phyloP scores from a whole-genome alignment of 2,113 vertebrate species.

The Alaudala cheleensis region DNA sequence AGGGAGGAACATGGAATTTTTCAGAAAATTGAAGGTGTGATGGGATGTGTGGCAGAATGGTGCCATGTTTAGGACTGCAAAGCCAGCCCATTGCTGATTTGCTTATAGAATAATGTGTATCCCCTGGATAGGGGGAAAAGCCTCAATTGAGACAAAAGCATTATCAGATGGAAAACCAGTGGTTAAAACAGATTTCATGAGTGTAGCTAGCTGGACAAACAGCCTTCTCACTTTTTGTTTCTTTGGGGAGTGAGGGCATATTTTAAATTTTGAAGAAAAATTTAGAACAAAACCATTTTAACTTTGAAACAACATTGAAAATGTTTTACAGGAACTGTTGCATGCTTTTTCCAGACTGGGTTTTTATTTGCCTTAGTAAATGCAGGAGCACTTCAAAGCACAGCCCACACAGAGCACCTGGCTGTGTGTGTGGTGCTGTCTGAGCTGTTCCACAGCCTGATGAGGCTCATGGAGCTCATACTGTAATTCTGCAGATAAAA shows the following conservation, averaged over 20 bases:
- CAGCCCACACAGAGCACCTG: not conserved
- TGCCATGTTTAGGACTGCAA: not conserved
- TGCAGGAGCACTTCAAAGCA: not conserved
- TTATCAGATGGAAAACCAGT: not conserved
- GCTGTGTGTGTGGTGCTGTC: not conserved
- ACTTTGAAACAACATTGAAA: not conserved
- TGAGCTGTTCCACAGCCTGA: not conserved
- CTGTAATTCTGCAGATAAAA: not conserved
- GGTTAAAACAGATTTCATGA: not conserved
- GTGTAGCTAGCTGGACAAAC: not conserved
- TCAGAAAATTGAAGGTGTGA: accelerated
- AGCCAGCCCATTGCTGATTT: not conserved
- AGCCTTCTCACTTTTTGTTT: not conserved
- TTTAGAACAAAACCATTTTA: not conserved
- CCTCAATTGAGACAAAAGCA: not conserved
- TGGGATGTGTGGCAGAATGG: not conserved
- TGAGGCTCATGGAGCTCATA: not conserved
- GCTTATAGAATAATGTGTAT: not conserved
- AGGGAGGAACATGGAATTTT: not conserved
- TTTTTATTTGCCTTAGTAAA: not conserved
- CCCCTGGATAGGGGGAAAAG: not conserved
- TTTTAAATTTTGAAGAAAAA: not conserved
- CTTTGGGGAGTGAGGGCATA: not conserved
- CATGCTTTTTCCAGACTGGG: not conserved
- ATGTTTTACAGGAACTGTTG: not conserved